These are phyloP conservation scores for Nyctalus aviator DNA, from an alignment of 2,797 vertebrate species.

Conservation along the genomic window DNA sequence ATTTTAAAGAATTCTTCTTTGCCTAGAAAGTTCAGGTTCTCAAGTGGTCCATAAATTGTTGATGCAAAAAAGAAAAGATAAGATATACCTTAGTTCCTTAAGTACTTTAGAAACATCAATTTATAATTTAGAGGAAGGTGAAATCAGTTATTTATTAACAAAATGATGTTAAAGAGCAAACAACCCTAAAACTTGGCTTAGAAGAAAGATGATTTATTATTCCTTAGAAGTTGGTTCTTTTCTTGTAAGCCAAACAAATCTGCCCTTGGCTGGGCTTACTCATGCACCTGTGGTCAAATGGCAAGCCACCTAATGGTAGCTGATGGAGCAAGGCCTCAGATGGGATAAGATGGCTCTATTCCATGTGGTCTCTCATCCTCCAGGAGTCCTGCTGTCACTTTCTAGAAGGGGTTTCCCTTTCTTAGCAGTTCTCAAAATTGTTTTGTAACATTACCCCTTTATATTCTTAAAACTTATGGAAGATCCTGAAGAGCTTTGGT, in stretches of 20 bases:
- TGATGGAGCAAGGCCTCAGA: background rate
- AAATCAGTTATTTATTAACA: background rate
- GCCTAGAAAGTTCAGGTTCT: conserved; percentile 22
- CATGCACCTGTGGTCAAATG: background rate
- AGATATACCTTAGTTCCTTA: background rate
- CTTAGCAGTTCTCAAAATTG: background rate
- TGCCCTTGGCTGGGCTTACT: background rate
- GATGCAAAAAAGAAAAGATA: background rate
- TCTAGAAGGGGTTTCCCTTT: background rate
- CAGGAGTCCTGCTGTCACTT: background rate
- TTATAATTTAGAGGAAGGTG: background rate
- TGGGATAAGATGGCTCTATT: background rate
- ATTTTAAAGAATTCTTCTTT: conserved; percentile 17
- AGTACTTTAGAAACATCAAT: conserved; percentile 42
- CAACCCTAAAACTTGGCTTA: background rate
- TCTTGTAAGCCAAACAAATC: background rate
- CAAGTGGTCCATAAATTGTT: background rate
- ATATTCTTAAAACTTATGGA: background rate
- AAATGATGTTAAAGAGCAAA: background rate
- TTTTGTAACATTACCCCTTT: background rate
- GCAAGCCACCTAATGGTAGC: background rate
- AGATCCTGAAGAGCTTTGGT: background rate
- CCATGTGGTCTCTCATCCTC: rapidly evolving
- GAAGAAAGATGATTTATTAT: conserved; percentile 18
- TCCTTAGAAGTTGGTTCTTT: background rate